phyloP scores from a whole-genome alignment of 2,113 vertebrate genomes.

The Otis tarda region DNA sequence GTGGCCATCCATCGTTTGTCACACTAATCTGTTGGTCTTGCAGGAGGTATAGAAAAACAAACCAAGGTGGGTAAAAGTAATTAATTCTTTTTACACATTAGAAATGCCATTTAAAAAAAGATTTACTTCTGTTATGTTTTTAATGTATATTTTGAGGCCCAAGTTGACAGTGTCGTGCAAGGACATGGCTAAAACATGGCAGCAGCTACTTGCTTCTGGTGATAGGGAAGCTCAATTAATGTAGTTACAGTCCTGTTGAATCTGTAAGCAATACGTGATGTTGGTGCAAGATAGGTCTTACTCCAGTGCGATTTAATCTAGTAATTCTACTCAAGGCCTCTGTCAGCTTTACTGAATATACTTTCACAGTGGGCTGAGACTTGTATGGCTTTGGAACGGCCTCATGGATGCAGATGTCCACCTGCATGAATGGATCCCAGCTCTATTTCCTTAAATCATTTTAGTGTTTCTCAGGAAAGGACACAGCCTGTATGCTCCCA shows the following conservation, averaged over 20 bases:
- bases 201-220: background rate
- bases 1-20: background rate
- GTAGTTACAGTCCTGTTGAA: background rate
- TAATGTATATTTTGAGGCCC: background rate
- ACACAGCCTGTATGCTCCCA: background rate
- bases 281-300: background rate
- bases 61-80: background rate
- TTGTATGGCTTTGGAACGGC: background rate
- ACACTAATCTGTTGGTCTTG: background rate
- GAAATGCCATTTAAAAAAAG: background rate
- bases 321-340: background rate
- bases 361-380: background rate
- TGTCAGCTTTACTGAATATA: background rate
- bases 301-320: background rate
- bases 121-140: background rate
- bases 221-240: background rate
- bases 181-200: background rate
- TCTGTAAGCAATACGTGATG: accelerated
- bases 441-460: background rate
- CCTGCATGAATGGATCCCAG: background rate
- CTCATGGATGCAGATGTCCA: background rate
- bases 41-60: background rate
- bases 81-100: background rate
- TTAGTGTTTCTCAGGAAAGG: background rate
- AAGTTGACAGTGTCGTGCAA: background rate